Conservation (phyloP, 2,113 vertebrate species). For the Zootoca vivipara region DNA sequence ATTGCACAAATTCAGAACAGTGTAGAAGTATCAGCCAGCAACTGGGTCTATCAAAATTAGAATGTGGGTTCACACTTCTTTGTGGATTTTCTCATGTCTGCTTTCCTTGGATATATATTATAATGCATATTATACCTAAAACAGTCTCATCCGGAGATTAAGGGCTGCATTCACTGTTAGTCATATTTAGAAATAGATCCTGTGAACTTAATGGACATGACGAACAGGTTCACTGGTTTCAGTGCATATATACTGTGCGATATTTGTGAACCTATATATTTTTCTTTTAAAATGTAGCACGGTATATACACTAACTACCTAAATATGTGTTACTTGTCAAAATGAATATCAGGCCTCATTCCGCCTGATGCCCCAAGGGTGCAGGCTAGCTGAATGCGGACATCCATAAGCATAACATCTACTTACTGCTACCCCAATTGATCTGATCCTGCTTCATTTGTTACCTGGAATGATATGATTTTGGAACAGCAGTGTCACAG, state of each 20-base stretch:
- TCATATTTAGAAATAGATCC: too few relatives aligned
- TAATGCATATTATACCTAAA: too few relatives aligned
- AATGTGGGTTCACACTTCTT: not conserved
- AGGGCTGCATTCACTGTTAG: too few relatives aligned
- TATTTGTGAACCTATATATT: too few relatives aligned
- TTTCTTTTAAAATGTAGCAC: too few relatives aligned
- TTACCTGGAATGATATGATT: not conserved
- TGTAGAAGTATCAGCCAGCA: not conserved
- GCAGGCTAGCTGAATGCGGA: not conserved
- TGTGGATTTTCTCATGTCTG: not conserved
- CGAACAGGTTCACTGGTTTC: too few relatives aligned
- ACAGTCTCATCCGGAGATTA: too few relatives aligned
- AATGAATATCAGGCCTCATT: not conserved
- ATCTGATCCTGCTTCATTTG: not conserved
- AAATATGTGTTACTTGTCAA: not conserved
- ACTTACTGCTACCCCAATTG: not conserved
- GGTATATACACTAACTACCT: not conserved
- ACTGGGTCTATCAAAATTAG: not conserved
- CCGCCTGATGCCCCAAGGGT: too few relatives aligned
- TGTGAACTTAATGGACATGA: too few relatives aligned
- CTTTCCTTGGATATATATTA: not conserved
- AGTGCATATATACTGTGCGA: too few relatives aligned
- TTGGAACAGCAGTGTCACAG: not conserved
- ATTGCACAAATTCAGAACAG: not conserved
- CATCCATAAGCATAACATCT: not conserved